A percentile compares a stretch with the other conserved stretches of the same genome.
These are phyloP conservation scores for Boloria selene DNA, from an alignment of 2,888 invertebrate genomes.

Conservation along the genomic window DNA sequence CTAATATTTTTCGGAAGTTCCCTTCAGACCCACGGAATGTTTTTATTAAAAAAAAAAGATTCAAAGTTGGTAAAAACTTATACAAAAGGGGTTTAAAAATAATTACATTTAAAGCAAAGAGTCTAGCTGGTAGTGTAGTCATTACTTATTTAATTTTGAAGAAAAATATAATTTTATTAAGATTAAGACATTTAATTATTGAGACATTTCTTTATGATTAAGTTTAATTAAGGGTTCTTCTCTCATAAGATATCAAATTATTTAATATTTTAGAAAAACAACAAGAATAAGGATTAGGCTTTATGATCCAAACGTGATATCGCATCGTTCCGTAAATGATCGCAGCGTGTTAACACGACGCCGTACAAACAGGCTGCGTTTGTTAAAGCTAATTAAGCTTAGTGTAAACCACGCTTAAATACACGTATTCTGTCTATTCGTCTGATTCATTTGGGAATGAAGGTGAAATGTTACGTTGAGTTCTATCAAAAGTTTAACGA, in stretches of 20 bases:
- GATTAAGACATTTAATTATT: no score
- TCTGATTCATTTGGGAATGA: constrained; percentile 20
- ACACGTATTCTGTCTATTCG: constrained; percentile 15
- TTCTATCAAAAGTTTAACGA: not conserved
- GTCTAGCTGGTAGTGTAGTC: no score
- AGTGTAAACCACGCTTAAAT: constrained; percentile 48
- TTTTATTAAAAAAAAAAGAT: no score
- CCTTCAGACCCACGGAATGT: no score
- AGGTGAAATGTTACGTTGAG: constrained; percentile 10
- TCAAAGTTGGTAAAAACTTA: no score
- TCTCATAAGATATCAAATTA: not conserved
- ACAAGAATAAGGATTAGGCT: constrained; percentile 21
- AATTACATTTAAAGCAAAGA: not conserved
- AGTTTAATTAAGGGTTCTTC: no score
- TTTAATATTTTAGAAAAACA: not conserved
- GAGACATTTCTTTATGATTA: no score
- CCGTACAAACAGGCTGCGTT: constrained; percentile 53
- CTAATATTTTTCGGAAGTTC: no score
- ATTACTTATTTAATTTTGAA: no score
- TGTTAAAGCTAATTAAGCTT: constrained; percentile 63
- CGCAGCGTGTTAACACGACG: constrained; percentile 53
- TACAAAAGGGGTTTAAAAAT: no score
- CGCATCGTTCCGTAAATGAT: constrained; percentile 51
- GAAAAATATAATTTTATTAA: no score
- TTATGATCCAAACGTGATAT: constrained; percentile 32